Evolutionary conservation across 2,888 invertebrate genomes (phyloP).

Genomic region (Platynereis dumerilii): DNA sequence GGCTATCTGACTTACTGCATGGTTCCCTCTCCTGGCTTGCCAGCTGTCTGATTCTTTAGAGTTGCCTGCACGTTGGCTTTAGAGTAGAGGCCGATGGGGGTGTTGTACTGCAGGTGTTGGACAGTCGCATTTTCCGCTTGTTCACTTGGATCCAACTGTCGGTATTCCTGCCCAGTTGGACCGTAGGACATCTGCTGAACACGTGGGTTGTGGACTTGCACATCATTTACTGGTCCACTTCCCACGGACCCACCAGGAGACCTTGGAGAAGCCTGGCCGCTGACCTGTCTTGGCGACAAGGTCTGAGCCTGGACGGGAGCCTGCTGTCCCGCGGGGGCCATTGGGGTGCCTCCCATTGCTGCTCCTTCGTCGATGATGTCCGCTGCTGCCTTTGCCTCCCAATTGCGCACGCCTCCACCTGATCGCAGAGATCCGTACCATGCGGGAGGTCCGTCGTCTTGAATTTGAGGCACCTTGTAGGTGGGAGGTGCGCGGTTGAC

Average conservation of each 20-base stretch:
- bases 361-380: conserved; percentile 11
- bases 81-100: conserved; percentile 60
- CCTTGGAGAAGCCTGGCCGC: neutral
- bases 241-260: neutral
- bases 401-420: conserved; percentile 34
- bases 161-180: conserved; percentile 28
- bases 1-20: conserved; percentile 33
- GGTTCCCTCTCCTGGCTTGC: conserved; percentile 40
- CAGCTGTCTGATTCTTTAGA: conserved; percentile 51
- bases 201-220: conserved; percentile 28
- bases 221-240: neutral
- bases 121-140: conserved; percentile 43
- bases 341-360: too few species aligned
- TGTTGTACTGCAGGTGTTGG: conserved; percentile 62
- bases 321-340: neutral
- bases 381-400: conserved; percentile 45
- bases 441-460: conserved; percentile 28
- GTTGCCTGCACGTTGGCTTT: conserved; percentile 54
- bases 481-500: neutral
- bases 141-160: conserved; percentile 28
- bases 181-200: conserved; percentile 34
- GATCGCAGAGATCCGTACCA: conserved; percentile 45
- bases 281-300: neutral
- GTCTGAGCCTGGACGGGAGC: neutral
- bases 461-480: conserved; percentile 10